Evolutionary conservation across 2,888 invertebrate species (phyloP), one percentile per base, ranked within the genome.

Genomic region (Laothoe populi): DNA sequence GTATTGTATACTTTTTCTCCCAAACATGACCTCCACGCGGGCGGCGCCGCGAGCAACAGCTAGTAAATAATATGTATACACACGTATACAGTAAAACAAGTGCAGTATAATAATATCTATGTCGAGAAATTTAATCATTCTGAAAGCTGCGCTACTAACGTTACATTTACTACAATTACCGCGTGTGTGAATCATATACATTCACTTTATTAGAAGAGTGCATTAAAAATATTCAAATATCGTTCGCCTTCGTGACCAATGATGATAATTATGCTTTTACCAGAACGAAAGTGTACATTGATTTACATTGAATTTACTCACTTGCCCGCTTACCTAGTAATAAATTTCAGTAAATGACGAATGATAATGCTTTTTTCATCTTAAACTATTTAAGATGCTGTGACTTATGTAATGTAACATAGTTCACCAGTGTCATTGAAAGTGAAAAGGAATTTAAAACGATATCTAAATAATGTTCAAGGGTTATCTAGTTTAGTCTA

Each of bases 161-260:
- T 23, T 13, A 3, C 19, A 8, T 61, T 49, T 42, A 61, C 60
- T 61, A 42, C 8, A 4, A 11, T 40, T 24, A n/a, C 38, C 53
- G 57, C 61, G 60, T 62, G 42, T 62, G 60, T 63, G 66, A 63
- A 64, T 63, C 67, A 63, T 61, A 57, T 21, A 57, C 35, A 61
- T 61, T 61, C 23, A 46, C 48, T 62, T 48, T 59, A 63, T 57
- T 53, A 59, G 35, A 59, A 44, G 59, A 59, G 62, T 62, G 62
- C 58, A 62, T 58, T 61, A 61, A 57, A 57, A 44, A 61, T 24
- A 19, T 61, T 61, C 23, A 38, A 61, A 24, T 57, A 61, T 61
- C 44, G 10, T 23, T 31, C 53, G 38, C 21, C 19, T 45, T 35
- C 59, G 60, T 61, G 53, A 61, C 61, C 45, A 46, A 61, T 57